phyloP scores from a whole-genome alignment of 2,888 invertebrate species.

The Octonoba sinensis region DNA sequence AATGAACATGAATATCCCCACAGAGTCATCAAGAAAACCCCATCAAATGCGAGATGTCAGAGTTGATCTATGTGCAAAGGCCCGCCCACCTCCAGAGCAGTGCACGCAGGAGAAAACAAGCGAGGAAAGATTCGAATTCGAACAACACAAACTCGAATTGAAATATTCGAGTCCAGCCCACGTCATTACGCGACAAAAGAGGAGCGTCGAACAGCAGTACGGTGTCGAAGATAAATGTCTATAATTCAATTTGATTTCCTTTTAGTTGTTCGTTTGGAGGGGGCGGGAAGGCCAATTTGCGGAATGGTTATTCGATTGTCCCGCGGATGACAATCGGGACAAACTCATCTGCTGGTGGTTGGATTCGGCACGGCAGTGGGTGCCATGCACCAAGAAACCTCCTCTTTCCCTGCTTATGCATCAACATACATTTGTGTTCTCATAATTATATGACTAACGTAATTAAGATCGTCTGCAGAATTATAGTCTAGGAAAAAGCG shows the following conservation, averaged over 20 bases:
- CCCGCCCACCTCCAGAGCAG: conserved; percentile 11
- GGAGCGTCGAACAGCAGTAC: conserved; percentile 5
- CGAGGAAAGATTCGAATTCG: conserved; percentile 29
- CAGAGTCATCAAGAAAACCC: conserved; percentile 15
- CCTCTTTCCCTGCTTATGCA: too few species aligned
- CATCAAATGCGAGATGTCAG: conserved; percentile 12
- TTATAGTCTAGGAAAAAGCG: too few species aligned
- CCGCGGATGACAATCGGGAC: neutral
- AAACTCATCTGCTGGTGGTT: too few species aligned
- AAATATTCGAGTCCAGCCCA: conserved; percentile 27
- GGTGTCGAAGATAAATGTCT: conserved; percentile 52
- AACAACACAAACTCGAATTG: conserved; percentile 29
- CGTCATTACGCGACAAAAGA: conserved; percentile 24
- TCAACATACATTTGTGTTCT: too few species aligned
- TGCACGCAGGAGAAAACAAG: conserved; percentile 3
- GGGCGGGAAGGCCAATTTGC: conserved; percentile 43
- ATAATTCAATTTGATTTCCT: conserved; percentile 57
- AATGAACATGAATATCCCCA: conserved; percentile 7
- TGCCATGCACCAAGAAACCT: too few species aligned
- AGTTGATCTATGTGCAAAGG: conserved; percentile 17
- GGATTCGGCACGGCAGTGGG: too few species aligned
- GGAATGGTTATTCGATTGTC: conserved; percentile 14
- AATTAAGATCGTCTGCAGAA: too few species aligned
- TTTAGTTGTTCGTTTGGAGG: conserved; percentile 35
- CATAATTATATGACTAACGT: too few species aligned